Conservation (phyloP, 2,888 invertebrate genomes). For the Tyria jacobaeae region DNA sequence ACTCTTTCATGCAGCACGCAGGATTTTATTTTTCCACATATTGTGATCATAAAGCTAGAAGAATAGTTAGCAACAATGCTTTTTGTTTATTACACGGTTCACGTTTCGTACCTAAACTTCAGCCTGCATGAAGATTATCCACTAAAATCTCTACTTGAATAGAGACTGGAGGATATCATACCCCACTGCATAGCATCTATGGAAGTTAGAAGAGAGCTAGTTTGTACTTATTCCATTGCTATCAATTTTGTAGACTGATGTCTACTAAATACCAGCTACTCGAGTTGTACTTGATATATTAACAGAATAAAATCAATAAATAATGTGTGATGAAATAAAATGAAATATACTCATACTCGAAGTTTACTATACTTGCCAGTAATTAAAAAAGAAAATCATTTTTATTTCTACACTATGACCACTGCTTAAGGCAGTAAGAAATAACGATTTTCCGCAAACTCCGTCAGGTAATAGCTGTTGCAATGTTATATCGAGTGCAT, state of each 20-base stretch:
- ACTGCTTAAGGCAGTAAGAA: conserved; percentile 54
- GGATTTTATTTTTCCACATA: too few species aligned
- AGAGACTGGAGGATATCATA: too few species aligned
- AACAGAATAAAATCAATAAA: background rate
- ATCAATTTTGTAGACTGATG: too few species aligned
- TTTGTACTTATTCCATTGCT: too few species aligned
- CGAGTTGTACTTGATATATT: background rate
- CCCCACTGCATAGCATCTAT: too few species aligned
- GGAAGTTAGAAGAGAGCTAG: too few species aligned
- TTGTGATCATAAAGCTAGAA: too few species aligned
- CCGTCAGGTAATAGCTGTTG: conserved; percentile 67
- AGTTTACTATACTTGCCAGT: background rate
- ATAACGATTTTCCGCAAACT: conserved; percentile 74
- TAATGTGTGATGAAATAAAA: background rate
- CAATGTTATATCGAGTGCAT: conserved; percentile 66
- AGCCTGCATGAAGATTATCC: too few species aligned
- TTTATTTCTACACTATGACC: conserved; percentile 27
- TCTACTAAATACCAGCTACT: background rate
- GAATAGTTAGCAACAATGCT: too few species aligned
- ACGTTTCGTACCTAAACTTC: background rate
- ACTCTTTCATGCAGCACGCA: too few species aligned
- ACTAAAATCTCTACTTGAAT: background rate
- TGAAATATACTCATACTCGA: background rate
- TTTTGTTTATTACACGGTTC: background rate
- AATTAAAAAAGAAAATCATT: background rate